Evolutionary conservation across 2,888 invertebrate genomes (phyloP).

Genomic region (Hoplodrina ambigua): DNA sequence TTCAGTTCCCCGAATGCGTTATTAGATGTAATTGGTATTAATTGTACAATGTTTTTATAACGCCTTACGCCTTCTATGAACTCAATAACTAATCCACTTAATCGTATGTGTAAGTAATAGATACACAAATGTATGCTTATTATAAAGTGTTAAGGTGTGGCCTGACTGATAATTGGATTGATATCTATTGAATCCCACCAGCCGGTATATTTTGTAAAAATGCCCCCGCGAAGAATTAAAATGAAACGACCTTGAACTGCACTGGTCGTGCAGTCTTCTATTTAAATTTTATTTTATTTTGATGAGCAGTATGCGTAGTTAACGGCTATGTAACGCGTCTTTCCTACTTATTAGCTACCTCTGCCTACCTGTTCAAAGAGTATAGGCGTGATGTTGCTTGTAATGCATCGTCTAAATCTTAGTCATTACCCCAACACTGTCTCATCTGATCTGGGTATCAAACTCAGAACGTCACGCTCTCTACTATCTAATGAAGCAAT

Average conservation of each 20-base stretch:
- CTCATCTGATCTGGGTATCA: constrained; percentile 16
- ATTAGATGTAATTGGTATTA: constrained; percentile 14
- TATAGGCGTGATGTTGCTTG: neutral
- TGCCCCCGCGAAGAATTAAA: neutral
- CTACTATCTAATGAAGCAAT: constrained; percentile 2
- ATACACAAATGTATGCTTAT: neutral
- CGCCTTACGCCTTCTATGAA: neutral
- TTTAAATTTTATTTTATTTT: no score
- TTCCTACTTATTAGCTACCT: neutral
- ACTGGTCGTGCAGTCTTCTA: no score
- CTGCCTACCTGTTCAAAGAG: neutral
- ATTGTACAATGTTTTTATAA: neutral
- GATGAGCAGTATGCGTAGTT: no score
- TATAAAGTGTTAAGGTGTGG: neutral
- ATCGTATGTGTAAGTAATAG: neutral
- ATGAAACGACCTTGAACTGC: neutral
- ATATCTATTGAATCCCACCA: neutral
- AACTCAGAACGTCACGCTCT: constrained; percentile 7
- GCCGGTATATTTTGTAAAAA: neutral
- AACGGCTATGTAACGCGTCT: no score
- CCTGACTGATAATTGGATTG: neutral
- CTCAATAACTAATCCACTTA: no score
- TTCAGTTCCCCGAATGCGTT: constrained; percentile 2
- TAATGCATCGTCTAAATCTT: neutral
- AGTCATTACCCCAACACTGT: neutral